Conservation (phyloP, 23 tunicate species). For the Clavelina lepadiformis region DNA sequence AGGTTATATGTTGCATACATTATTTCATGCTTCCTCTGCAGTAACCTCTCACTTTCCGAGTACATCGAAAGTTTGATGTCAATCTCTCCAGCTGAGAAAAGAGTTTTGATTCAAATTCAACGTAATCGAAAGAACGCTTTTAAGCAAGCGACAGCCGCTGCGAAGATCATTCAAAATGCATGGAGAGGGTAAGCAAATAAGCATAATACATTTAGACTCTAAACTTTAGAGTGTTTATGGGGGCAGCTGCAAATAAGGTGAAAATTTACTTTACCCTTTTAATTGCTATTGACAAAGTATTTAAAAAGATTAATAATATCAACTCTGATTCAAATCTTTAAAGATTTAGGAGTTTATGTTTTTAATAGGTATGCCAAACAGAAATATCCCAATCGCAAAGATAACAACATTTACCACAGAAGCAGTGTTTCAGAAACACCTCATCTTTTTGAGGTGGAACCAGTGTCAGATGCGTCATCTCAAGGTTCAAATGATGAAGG, state of each 20-base stretch:
- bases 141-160: slow-evolving; percentile 47
- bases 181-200: slow-evolving; percentile 49
- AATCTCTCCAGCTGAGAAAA: slow-evolving; percentile 37
- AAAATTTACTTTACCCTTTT: too few species aligned
- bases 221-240: not conserved
- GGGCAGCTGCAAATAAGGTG: too few species aligned
- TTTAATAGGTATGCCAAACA: slow-evolving; percentile 14
- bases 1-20: too few species aligned
- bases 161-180: slow-evolving; percentile 43
- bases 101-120: slow-evolving; percentile 39
- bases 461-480: not conserved
- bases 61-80: slow-evolving; percentile 86
- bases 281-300: too few species aligned
- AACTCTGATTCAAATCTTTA: too few species aligned
- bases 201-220: not conserved
- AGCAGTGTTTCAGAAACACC: not conserved
- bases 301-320: too few species aligned
- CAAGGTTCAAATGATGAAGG: not conserved
- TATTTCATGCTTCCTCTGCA: slow-evolving; percentile 1
- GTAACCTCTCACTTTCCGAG: slow-evolving; percentile 57
- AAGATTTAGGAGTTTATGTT: not conserved
- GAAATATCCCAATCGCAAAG: slow-evolving; percentile 25
- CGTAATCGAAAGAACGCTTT: slow-evolving; percentile 55
- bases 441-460: not conserved
- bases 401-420: too few species aligned